phyloP scores from a whole-genome alignment of 2,888 invertebrate genomes.

The Galeruca laticollis region DNA sequence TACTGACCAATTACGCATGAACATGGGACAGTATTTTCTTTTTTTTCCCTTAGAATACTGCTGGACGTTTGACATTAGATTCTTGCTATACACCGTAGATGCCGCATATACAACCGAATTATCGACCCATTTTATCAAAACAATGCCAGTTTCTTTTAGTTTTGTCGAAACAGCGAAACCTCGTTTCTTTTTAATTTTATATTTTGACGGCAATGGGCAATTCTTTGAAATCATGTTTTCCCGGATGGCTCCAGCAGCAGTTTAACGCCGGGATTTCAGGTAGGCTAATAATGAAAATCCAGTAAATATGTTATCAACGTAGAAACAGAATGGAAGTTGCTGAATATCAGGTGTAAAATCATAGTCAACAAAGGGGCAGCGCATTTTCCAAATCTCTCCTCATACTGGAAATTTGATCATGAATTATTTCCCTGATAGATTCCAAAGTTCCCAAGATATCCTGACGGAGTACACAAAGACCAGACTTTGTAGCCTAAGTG shows the following conservation, averaged over 20 bases:
- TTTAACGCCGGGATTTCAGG: no score
- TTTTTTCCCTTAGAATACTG: slow-evolving; percentile 44
- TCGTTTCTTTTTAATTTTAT: no score
- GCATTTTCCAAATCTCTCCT: slow-evolving; percentile 27
- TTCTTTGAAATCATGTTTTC: no score
- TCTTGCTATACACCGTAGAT: slow-evolving; percentile 43
- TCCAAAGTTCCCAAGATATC: no score
- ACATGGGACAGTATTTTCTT: slow-evolving; percentile 33
- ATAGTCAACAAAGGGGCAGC: slow-evolving; percentile 30
- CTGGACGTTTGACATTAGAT: slow-evolving; percentile 30
- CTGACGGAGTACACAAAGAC: no score
- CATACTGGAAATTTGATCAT: slow-evolving; percentile 3
- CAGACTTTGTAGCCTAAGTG: slow-evolving; percentile 29
- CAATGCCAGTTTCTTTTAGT: slow-evolving; percentile 44
- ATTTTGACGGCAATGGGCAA: no score
- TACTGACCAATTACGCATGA: slow-evolving; percentile 36
- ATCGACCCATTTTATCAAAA: slow-evolving; percentile 52
- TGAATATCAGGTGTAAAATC: slow-evolving; percentile 16
- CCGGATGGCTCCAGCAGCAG: no score
- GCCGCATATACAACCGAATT: slow-evolving; percentile 54
- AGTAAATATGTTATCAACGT: no score
- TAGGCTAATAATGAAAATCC: no score
- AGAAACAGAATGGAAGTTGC: no score
- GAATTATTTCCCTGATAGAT: slow-evolving; percentile 41
- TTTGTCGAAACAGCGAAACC: no score